Evolutionary conservation across 2,797 vertebrate genomes (phyloP).

Genomic region (Fistularia commersonii): DNA sequence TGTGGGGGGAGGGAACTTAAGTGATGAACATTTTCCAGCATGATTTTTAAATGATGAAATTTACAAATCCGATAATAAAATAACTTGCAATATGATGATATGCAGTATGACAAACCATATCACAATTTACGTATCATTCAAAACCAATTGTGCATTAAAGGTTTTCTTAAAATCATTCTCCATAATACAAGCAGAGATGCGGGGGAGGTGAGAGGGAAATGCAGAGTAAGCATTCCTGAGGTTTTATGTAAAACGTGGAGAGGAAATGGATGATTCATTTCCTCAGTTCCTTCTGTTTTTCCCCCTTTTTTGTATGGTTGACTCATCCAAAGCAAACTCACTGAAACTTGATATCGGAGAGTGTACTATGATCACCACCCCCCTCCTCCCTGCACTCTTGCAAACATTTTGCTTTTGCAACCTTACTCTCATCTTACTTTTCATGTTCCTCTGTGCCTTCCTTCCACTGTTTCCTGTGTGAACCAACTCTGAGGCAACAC

Average conservation of each 20-base stretch:
- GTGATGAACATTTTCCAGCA: no score
- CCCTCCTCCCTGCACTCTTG: constrained; percentile 1
- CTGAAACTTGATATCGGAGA: constrained; percentile 29
- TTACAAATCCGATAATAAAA: no score
- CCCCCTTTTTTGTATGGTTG: constrained; percentile 2
- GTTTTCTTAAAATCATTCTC: no score
- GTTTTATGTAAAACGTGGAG: constrained; percentile 30
- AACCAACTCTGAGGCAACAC: constrained; percentile 10
- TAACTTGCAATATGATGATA: no score
- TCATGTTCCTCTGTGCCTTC: not conserved
- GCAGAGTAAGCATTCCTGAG: constrained; percentile 41
- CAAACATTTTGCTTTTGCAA: constrained; percentile 7
- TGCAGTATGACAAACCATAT: no score
- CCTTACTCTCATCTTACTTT: not conserved
- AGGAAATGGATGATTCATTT: constrained; percentile 11
- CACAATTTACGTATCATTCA: no score
- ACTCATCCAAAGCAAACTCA: constrained; percentile 10
- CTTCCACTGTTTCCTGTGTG: not conserved
- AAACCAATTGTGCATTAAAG: no score
- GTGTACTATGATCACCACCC: not conserved
- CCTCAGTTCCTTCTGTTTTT: constrained; percentile 2
- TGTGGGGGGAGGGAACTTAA: no score
- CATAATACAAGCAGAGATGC: not conserved
- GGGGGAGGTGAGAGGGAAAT: constrained; percentile 17
- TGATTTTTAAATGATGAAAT: no score